Base-by-base conservation (phyloP, 2,113 vertebrate genomes). In the Festucalex cinctus region DNA sequence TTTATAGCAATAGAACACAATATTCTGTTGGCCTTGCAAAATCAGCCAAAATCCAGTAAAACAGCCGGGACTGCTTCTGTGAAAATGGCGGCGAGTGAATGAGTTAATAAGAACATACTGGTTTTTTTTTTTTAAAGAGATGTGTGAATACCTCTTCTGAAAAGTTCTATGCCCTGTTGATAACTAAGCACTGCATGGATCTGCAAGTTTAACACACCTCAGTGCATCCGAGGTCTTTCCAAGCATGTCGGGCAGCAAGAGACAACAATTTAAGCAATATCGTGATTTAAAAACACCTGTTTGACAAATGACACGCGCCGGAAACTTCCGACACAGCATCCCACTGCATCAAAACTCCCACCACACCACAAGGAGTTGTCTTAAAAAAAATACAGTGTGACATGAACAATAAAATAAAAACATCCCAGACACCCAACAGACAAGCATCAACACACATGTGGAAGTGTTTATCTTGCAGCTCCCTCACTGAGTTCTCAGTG, bases 171-270 rank as follows among this genome's bases (percentile, higher is more conserved):
- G 80, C 83, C 85, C 79, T 76, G 81, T 74, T 80, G 86, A 90
- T 80, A 75, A 84, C 85, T 86, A 88, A 86, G 68, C 70, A 74
- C 70, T 73, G 79, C 75, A 86, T 88, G 74, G 90, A 86, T 77
- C 64, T 62, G 69, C 74, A 75, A 61, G 73, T 75, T n/a, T 82
- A 86, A 86, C 80, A 87, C 82, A 83, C 77, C 82, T 75, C 60
- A 71, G 73, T 66, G 76, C 80, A 54, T 46, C 63, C 2, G 28
- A 32, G 28, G 5, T 46, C 16, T 17, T 46, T 57, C 8, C 26
- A 57, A 13, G 54, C 26, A 32, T 28, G 17, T 19, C 22, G 58
- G 58, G 39, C 20, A 39, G 56, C 19, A 5, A 60, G 9, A 22
- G 35, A 60, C 58, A 60, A 6, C 57, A 59, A 8, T n/a, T 46